Evolutionary conservation across 1,140 invertebrate species (phyloP), one percentile per base, ranked within the genome.

Genomic region (Sarcophaga bullata): DNA sequence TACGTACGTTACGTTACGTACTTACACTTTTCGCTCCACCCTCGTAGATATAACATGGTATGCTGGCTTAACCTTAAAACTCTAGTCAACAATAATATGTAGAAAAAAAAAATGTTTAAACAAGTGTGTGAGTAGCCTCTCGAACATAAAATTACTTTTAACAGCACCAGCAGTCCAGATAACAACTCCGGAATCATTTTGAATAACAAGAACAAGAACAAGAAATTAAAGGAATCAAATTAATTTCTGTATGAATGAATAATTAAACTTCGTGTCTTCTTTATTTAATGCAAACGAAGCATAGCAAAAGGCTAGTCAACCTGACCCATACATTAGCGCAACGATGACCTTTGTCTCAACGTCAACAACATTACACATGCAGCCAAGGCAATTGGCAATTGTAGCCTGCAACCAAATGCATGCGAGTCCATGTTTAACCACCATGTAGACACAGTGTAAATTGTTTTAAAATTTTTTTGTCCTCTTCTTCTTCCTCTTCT

Each of bases 391-490:
- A 37, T 19, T 17, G n/a, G 17, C 62, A 9, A 68, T 68, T 19
- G 19, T 19, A 7, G 62, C n/a, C 17, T 68, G 15, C 17, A 62
- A 37, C 48, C 6, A 11, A 46, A 47, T 50, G 48, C 48, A 78
- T 49, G 48, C 58, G 17, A 50, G 48, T 50, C 11, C 75, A 52
- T 78, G 75, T 78, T 78, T 52, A 78, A 78, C 48, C 48, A 52
- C n/a, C 19, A 78, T 50, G 75, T 78, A 50, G 75, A 68, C 62
- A 68, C 19, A 78, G 75, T 78, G 48, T 50, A 78, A 78, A 78
- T 78, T 76, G 47, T 76, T 48, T 76, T 78, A 7, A 15, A n/a
- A 49, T 13, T 76, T 49, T 76, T 76, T 7, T 48, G 49, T 49
- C 13, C 0, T 76, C 13, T 78, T 78, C 37, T 13, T 72, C 17